Evolutionary conservation across 2,113 vertebrate species (phyloP).

Genomic region (Vimba vimba): DNA sequence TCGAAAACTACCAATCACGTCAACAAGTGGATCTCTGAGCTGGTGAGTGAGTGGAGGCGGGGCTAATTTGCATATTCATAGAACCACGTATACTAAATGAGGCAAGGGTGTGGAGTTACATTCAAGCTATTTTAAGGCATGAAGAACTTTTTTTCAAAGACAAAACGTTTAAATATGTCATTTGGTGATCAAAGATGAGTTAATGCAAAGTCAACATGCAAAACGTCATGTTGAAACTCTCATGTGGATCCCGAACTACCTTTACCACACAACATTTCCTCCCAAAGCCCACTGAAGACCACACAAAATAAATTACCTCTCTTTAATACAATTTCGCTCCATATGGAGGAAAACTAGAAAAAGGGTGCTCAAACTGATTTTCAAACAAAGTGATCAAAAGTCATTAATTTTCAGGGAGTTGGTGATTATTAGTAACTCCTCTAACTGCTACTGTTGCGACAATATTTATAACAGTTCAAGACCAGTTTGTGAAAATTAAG

Average conservation of each 20-base stretch:
- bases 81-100: no score
- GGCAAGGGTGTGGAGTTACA: no score
- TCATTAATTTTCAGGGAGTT: not conserved
- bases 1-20: no score
- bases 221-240: slow-evolving; percentile 1
- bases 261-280: not conserved
- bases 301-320: not conserved
- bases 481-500: no score
- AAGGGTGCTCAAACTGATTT: not conserved
- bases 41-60: no score
- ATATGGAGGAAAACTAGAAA: not conserved
- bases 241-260: not conserved
- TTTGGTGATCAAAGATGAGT: no score
- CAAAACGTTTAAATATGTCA: no score
- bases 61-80: no score
- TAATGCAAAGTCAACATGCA: not conserved
- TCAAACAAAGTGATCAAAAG: not conserved
- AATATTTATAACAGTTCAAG: not conserved
- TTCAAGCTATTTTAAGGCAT: no score
- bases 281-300: not conserved
- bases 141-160: no score
- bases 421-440: not conserved
- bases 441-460: not conserved
- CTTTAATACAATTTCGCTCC: not conserved
- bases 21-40: no score